A percentile compares a stretch with the other conserved stretches of the same genome.
Evolutionary conservation across 1,140 invertebrate species (phyloP).

Genomic region (Drosophila kohkoa): DNA sequence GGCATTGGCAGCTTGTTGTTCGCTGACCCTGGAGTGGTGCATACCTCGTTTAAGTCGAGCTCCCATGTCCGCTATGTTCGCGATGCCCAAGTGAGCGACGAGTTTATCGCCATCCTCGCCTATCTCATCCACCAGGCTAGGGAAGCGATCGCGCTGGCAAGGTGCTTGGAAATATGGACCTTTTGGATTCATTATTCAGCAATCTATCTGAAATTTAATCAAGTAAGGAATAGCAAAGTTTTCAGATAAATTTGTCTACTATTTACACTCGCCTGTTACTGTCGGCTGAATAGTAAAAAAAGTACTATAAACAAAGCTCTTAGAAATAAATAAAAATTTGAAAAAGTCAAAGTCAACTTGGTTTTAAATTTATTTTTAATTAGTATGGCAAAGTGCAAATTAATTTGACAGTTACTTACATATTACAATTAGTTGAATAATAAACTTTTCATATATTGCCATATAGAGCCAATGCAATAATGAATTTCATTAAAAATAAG

Average conservation of each 20-base stretch:
- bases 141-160: conserved; percentile 33
- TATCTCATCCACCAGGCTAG: conserved; percentile 25
- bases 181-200: conserved; percentile 29
- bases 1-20: conserved; percentile 15
- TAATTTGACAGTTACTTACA: too few species aligned
- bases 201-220: background rate
- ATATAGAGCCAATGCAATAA: too few species aligned
- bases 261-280: too few species aligned
- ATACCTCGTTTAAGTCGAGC: conserved; percentile 21
- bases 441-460: too few species aligned
- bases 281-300: too few species aligned
- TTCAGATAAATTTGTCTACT: background rate
- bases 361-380: too few species aligned
- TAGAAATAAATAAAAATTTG: too few species aligned
- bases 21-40: background rate
- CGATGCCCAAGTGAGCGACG: conserved; percentile 18
- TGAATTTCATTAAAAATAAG: too few species aligned
- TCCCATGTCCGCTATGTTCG: conserved; percentile 37
- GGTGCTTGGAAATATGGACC: conserved; percentile 43
- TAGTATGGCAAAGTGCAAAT: too few species aligned
- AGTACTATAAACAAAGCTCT: too few species aligned
- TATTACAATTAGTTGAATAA: too few species aligned
- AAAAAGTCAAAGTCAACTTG: too few species aligned
- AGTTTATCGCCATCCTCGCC: conserved; percentile 25
- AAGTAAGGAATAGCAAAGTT: background rate